Conservation (phyloP, 2,113 vertebrate genomes). For the Sorex araneus region DNA sequence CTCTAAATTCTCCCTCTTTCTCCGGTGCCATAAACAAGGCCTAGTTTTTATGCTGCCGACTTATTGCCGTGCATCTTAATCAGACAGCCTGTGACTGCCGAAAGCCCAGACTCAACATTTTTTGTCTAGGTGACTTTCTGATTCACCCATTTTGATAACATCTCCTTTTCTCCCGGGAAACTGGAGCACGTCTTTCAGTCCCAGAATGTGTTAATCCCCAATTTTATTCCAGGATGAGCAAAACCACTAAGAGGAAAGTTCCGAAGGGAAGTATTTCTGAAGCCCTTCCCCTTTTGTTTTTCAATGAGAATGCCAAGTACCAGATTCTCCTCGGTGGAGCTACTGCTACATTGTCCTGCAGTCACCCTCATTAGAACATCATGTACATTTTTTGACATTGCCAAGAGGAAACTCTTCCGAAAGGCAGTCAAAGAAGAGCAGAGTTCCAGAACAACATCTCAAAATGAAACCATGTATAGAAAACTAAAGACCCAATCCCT, state of each 20-base stretch:
- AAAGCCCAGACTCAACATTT: constrained; percentile 34
- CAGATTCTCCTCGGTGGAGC: not conserved
- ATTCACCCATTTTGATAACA: constrained; percentile 42
- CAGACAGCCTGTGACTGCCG: constrained; percentile 53
- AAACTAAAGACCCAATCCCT: not conserved
- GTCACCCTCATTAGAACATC: constrained; percentile 54
- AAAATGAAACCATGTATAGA: constrained; percentile 57
- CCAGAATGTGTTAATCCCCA: constrained; percentile 57
- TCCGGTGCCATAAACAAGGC: constrained; percentile 44
- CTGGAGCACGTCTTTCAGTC: constrained; percentile 47
- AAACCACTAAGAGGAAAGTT: constrained; percentile 67
- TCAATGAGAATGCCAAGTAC: constrained; percentile 49
- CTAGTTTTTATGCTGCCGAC: constrained; percentile 55
- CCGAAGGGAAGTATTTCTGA: constrained; percentile 61
- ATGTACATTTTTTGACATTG: constrained; percentile 12
- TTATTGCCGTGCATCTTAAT: constrained; percentile 39
- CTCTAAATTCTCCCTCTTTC: constrained; percentile 51
- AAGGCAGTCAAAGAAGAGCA: constrained; percentile 28
- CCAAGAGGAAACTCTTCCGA: constrained; percentile 63
- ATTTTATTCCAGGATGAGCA: constrained; percentile 68
- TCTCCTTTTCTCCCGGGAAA: constrained; percentile 58
- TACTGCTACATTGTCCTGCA: constrained; percentile 22
- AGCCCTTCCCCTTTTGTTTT: not conserved
- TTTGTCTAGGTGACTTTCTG: constrained; percentile 61
- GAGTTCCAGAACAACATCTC: constrained; percentile 29